Evolutionary conservation across 2,888 invertebrate genomes (phyloP).

Genomic region (Loripinus fragilis): DNA sequence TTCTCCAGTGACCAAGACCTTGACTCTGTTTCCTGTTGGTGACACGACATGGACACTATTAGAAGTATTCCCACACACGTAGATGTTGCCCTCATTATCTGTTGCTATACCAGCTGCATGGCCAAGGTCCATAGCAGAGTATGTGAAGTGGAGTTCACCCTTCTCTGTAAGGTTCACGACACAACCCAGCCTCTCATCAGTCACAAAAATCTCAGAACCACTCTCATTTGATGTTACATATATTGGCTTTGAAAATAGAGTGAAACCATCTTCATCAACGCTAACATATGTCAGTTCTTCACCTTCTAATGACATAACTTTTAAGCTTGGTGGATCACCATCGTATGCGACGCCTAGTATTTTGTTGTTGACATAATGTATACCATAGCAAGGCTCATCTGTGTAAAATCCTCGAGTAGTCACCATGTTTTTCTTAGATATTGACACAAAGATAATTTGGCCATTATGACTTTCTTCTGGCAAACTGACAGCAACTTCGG

Average conservation of each 20-base stretch:
- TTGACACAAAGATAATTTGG: constrained; percentile 56
- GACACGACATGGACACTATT: constrained; percentile 64
- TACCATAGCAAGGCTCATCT: constrained; percentile 64
- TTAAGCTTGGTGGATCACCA: constrained; percentile 64
- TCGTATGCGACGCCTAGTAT: constrained; percentile 60
- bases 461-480: constrained; percentile 61
- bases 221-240: constrained; percentile 60
- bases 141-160: constrained; percentile 60
- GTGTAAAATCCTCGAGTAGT: constrained; percentile 50
- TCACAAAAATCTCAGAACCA: constrained; percentile 56
- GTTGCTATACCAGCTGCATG: constrained; percentile 61
- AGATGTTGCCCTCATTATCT: constrained; percentile 62
- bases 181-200: constrained; percentile 63
- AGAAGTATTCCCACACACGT: constrained; percentile 60
- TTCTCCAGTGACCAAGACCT: constrained; percentile 59
- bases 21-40: constrained; percentile 56
- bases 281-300: constrained; percentile 62
- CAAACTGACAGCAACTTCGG: constrained; percentile 63
- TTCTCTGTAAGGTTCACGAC: constrained; percentile 59
- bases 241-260: constrained; percentile 66
- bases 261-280: constrained; percentile 62
- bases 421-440: constrained; percentile 32
- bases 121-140: constrained; percentile 60
- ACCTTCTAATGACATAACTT: constrained; percentile 56
- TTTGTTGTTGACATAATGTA: constrained; percentile 55